Evolutionary conservation across 2,888 invertebrate species (phyloP).

Genomic region (Scaptomyza reducta): DNA sequence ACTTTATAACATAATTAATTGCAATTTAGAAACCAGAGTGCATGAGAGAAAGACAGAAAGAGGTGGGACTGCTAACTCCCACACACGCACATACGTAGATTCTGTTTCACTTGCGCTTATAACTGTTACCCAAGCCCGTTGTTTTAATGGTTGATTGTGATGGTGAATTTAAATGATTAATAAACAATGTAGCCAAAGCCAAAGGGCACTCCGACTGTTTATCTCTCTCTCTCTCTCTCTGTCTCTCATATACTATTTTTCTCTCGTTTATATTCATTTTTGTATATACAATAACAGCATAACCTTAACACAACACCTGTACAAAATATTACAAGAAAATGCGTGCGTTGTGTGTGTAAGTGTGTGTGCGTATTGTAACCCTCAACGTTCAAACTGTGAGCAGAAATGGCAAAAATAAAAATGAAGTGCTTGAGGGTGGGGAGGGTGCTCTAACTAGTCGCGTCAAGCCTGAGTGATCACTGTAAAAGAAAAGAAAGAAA

Average conservation of each 20-base stretch:
- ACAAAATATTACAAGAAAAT: slow-evolving; percentile 44
- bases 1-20: slow-evolving; percentile 70
- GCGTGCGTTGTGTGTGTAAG: slow-evolving; percentile 42
- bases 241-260: background rate
- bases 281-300: slow-evolving; percentile 12
- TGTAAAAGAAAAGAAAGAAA: slow-evolving; percentile 42
- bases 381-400: slow-evolving; percentile 65
- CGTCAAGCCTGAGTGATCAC: slow-evolving; percentile 80
- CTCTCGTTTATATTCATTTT: background rate
- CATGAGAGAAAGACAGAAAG: slow-evolving; percentile 16
- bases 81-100: slow-evolving; percentile 33
- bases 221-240: slow-evolving; percentile 4
- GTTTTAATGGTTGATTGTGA: slow-evolving; percentile 80
- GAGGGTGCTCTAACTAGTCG: slow-evolving; percentile 60
- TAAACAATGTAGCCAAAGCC: slow-evolving; percentile 62
- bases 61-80: slow-evolving; percentile 38
- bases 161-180: slow-evolving; percentile 81
- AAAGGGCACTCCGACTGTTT: slow-evolving; percentile 41
- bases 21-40: slow-evolving; percentile 68
- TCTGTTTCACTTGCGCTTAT: slow-evolving; percentile 73
- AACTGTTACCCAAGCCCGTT: slow-evolving; percentile 74
- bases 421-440: background rate
- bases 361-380: slow-evolving; percentile 37
- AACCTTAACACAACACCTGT: slow-evolving; percentile 55
- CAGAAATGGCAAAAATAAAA: slow-evolving; percentile 62